Evolutionary conservation across 2,113 vertebrate species (phyloP).

Genomic region (Sclerurus mexicanus): DNA sequence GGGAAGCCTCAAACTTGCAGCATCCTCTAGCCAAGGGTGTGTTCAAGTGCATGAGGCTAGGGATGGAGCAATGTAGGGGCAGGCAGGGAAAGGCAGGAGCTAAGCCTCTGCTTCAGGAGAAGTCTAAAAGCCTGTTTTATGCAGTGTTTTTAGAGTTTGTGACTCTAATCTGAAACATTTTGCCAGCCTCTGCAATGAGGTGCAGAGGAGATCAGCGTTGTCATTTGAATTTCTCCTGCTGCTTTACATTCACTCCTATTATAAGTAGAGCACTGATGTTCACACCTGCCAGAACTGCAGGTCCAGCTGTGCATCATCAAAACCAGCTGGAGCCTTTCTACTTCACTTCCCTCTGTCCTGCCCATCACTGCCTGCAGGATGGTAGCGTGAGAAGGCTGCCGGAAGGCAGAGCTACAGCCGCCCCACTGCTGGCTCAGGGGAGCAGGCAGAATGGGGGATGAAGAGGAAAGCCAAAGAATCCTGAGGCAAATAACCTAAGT

Average conservation of each 20-base stretch:
- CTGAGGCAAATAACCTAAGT: too few species aligned
- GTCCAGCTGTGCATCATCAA: not conserved
- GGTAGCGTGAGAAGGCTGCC: not conserved
- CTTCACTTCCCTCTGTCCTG: not conserved
- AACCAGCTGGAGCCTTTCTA: not conserved
- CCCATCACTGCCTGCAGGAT: accelerated
- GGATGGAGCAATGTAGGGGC: accelerated
- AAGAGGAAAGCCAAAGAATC: not conserved
- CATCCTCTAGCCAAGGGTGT: not conserved
- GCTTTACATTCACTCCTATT: not conserved
- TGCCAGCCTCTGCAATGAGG: not conserved
- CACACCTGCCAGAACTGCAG: not conserved
- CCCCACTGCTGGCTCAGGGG: accelerated
- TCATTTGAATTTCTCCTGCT: not conserved
- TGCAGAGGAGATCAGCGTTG: accelerated
- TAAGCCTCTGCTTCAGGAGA: not conserved
- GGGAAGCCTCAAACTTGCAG: not conserved
- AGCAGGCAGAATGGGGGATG: accelerated
- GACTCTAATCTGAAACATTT: not conserved
- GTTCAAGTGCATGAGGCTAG: not conserved
- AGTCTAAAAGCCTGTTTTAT: not conserved
- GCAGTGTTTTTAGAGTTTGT: not conserved
- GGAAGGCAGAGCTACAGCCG: not conserved
- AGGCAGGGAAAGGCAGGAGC: not conserved
- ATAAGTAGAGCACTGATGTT: not conserved